Evolutionary conservation across 92 coral and sea anemone species (phyloP).

Genomic region (Palythoa grandis): DNA sequence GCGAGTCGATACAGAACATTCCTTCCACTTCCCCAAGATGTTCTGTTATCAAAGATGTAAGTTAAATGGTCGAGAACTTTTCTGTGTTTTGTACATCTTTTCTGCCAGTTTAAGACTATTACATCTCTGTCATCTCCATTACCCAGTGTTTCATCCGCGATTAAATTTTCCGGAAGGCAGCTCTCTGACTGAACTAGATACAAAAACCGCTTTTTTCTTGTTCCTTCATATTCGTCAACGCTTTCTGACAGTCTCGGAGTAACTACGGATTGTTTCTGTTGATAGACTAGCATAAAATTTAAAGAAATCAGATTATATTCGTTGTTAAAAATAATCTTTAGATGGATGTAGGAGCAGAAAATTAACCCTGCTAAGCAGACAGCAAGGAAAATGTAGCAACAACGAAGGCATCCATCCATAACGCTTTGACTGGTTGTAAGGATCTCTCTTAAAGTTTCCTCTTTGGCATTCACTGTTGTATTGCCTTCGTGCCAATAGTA

Average conservation of each 20-base stretch:
- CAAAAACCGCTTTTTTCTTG: slow-evolving; percentile 43
- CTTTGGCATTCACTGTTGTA: background rate
- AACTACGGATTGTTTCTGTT: background rate
- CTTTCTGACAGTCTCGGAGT: background rate
- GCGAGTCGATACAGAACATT: slow-evolving; percentile 75
- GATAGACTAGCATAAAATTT: slow-evolving; percentile 1
- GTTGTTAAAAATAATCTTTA: slow-evolving; percentile 22
- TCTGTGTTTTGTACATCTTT: slow-evolving; percentile 49
- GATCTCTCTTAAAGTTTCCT: background rate
- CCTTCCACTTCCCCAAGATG: slow-evolving; percentile 90
- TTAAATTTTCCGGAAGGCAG: slow-evolving; percentile 70
- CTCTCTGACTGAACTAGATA: slow-evolving; percentile 86
- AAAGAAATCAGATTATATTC: slow-evolving; percentile 14
- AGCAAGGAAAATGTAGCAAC: slow-evolving; percentile 15
- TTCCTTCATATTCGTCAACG: background rate
- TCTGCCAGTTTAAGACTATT: slow-evolving; percentile 81
- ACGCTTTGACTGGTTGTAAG: background rate
- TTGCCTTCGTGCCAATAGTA: background rate
- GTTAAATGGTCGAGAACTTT: slow-evolving; percentile 47
- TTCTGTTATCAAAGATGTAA: slow-evolving; percentile 60
- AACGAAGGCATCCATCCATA: slow-evolving; percentile 2
- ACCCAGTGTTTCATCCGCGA: slow-evolving; percentile 57
- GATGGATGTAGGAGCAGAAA: slow-evolving; percentile 22
- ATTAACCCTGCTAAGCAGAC: slow-evolving; percentile 6
- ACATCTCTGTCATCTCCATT: slow-evolving; percentile 62